Percentiles rank a stretch among this genome's conserved stretches.
Conservation (phyloP, 2,888 invertebrate genomes). For the Neria commutata region DNA sequence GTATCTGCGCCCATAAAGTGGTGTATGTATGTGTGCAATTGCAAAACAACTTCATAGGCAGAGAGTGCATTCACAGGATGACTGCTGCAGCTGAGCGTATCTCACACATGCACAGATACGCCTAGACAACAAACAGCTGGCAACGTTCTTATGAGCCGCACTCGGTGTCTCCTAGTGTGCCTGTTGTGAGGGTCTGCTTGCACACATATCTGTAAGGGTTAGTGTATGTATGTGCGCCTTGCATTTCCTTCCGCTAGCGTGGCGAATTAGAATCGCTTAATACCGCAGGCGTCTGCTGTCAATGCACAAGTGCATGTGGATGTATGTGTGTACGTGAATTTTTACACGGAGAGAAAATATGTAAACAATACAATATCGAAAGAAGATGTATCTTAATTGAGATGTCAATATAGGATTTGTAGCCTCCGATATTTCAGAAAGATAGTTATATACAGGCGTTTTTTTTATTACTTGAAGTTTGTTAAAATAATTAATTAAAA, state of each 20-base stretch:
- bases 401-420: no score
- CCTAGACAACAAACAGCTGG: background rate
- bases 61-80: background rate
- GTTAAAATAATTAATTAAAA: no score
- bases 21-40: background rate
- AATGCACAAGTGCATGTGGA: no score
- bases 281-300: background rate
- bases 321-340: no score
- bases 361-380: no score
- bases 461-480: no score
- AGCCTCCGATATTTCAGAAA: no score
- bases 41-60: slow-evolving; percentile 3
- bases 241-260: slow-evolving; percentile 3
- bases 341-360: no score
- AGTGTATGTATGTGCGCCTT: background rate
- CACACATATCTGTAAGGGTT: background rate
- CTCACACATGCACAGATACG: background rate
- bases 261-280: slow-evolving; percentile 1
- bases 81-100: background rate
- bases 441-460: no score
- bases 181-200: background rate
- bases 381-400: no score
- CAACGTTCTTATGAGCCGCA: background rate
- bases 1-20: no score
- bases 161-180: background rate